These are phyloP conservation scores for Corythaixoides concolor DNA, from an alignment of 2,113 vertebrate genomes.

Conservation along the genomic window DNA sequence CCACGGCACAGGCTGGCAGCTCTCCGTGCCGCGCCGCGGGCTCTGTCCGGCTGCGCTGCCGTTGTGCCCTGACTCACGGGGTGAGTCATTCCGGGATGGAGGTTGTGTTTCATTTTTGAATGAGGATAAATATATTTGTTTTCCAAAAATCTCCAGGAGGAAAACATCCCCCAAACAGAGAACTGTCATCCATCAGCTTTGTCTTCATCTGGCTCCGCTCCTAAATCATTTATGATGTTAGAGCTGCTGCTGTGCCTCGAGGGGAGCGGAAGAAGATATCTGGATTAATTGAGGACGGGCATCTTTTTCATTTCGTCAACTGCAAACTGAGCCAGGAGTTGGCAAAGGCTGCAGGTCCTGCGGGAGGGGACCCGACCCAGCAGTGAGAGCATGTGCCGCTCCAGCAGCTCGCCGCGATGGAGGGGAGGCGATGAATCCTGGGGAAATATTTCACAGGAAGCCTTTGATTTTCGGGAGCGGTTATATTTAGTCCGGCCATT, in stretches of 20 bases:
- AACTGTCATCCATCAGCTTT: slow-evolving; percentile 9
- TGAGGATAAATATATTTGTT: slow-evolving; percentile 11
- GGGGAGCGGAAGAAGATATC: neutral
- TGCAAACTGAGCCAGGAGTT: neutral
- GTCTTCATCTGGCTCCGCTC: neutral
- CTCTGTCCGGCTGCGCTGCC: neutral
- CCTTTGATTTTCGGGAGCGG: neutral
- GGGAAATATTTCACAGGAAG: neutral
- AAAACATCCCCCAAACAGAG: neutral
- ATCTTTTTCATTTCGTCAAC: neutral
- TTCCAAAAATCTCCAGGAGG: slow-evolving; percentile 20
- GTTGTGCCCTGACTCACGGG: neutral
- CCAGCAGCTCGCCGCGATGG: neutral
- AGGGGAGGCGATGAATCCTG: neutral
- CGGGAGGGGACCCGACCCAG: neutral
- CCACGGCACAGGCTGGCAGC: neutral
- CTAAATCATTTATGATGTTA: slow-evolving; percentile 1
- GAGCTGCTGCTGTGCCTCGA: neutral
- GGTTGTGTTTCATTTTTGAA: neutral
- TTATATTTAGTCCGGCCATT: neutral
- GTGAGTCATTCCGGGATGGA: neutral
- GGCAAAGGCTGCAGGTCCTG: neutral
- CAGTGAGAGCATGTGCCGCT: neutral
- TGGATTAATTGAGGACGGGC: neutral
- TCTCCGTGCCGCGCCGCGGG: neutral